Evolutionary conservation across 2,888 invertebrate genomes (phyloP).

Genomic region (Teleiodes luculella): DNA sequence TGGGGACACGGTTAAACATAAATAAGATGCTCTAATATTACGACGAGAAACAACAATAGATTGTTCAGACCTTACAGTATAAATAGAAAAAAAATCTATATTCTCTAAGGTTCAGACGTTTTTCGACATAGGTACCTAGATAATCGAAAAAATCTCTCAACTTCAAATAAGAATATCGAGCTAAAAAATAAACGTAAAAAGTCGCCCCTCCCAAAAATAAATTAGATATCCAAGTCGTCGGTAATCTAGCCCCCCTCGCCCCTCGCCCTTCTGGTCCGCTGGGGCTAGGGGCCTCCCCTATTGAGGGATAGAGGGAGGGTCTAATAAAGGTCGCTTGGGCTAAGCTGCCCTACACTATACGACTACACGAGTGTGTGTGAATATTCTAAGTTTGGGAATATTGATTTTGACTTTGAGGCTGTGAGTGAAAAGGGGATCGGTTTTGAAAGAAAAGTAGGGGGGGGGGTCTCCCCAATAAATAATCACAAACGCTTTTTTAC

Average conservation of each 20-base stretch:
- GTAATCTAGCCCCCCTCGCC: slow-evolving; percentile 24
- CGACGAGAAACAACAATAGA: no score
- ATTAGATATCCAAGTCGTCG: slow-evolving; percentile 55
- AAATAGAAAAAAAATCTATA: no score
- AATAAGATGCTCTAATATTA: no score
- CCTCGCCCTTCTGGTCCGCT: slow-evolving; percentile 1
- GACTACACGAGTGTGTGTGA: slow-evolving; percentile 16
- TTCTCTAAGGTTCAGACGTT: no score
- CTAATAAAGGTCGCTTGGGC: slow-evolving; percentile 48
- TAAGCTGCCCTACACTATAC: slow-evolving; percentile 22
- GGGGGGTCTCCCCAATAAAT: no score
- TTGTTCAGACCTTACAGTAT: no score
- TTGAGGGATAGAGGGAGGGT: slow-evolving; percentile 59
- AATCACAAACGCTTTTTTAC: no score
- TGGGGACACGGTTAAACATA: no score
- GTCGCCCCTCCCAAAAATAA: slow-evolving; percentile 50
- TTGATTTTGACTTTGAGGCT: not conserved
- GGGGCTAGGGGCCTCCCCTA: slow-evolving; percentile 31
- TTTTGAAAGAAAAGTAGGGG: no score
- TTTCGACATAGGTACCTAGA: no score
- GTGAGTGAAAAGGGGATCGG: not conserved
- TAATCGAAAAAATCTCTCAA: no score
- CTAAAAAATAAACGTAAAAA: not conserved
- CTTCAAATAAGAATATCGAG: not conserved
- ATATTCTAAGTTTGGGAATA: not conserved